Conservation (phyloP, 2,113 vertebrate species). For the Benitochromis conjunctus region DNA sequence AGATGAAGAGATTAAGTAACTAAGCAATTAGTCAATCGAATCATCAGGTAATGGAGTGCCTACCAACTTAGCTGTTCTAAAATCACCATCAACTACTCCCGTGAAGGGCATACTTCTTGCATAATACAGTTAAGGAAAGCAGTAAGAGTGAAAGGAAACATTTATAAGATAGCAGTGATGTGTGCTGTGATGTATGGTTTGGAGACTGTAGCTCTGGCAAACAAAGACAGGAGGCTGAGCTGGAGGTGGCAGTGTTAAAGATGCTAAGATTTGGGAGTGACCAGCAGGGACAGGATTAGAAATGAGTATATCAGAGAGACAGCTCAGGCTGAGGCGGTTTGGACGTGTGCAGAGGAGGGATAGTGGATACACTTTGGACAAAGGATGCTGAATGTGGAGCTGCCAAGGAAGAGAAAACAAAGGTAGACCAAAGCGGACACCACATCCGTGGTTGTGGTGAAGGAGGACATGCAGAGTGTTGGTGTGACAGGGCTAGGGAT, state of each 20-base stretch:
- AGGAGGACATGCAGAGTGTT: neutral
- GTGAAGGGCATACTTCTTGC: neutral
- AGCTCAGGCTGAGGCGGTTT: neutral
- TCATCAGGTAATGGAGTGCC: neutral
- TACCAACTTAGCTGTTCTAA: neutral
- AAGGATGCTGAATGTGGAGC: neutral
- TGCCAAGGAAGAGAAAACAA: neutral
- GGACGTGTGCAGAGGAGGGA: neutral
- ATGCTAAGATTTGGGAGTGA: neutral
- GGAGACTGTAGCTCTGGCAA: neutral
- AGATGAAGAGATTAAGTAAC: neutral
- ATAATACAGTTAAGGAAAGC: accelerated
- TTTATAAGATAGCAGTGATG: neutral
- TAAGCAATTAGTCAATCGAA: neutral
- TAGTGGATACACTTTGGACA: neutral
- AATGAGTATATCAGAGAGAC: neutral
- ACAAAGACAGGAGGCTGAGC: neutral
- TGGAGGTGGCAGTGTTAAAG: neutral
- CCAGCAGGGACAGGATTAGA: neutral
- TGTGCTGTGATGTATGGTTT: neutral
- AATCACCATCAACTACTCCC: neutral
- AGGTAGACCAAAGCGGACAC: neutral
- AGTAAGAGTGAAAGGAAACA: neutral
- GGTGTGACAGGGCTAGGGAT: neutral
- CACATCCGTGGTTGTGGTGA: neutral